Evolutionary conservation across 2,113 vertebrate genomes (phyloP).

Genomic region (Vulpes lagopus): DNA sequence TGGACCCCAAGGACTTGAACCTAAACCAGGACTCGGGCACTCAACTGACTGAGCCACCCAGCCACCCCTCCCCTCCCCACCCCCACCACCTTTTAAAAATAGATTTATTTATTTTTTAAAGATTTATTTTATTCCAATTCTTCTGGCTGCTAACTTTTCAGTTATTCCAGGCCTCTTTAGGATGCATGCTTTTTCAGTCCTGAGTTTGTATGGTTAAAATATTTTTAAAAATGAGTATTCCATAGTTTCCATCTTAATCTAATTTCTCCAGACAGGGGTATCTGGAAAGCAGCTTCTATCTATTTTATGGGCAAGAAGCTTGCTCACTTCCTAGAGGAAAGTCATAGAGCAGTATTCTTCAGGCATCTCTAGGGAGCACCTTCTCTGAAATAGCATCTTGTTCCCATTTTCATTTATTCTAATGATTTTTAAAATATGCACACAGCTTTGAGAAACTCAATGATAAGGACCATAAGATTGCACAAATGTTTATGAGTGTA

Average conservation of each 20-base stretch:
- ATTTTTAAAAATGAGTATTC: background rate
- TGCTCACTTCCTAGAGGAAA: background rate
- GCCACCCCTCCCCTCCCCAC: background rate
- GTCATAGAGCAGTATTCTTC: background rate
- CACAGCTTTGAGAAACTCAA: constrained; percentile 51
- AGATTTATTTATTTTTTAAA: background rate
- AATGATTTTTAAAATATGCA: constrained; percentile 42
- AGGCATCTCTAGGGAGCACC: background rate
- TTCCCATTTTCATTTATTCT: constrained; percentile 52
- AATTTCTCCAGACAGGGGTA: background rate
- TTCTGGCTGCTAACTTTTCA: constrained; percentile 32
- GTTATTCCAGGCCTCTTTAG: background rate
- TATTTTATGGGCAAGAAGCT: background rate
- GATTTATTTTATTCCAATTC: background rate
- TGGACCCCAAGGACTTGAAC: background rate
- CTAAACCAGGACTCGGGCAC: background rate
- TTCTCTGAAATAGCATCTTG: constrained; percentile 23
- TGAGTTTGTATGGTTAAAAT: background rate
- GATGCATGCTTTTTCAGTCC: background rate
- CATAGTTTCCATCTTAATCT: background rate
- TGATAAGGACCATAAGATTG: constrained; percentile 17
- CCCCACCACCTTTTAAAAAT: background rate
- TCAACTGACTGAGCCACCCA: background rate
- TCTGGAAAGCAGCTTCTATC: background rate
- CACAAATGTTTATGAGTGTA: constrained; percentile 46